A percentile compares a stretch with the other conserved stretches of the same genome.
phyloP scores from a whole-genome alignment of 2,888 invertebrate genomes.

The Diogma glabrata region DNA sequence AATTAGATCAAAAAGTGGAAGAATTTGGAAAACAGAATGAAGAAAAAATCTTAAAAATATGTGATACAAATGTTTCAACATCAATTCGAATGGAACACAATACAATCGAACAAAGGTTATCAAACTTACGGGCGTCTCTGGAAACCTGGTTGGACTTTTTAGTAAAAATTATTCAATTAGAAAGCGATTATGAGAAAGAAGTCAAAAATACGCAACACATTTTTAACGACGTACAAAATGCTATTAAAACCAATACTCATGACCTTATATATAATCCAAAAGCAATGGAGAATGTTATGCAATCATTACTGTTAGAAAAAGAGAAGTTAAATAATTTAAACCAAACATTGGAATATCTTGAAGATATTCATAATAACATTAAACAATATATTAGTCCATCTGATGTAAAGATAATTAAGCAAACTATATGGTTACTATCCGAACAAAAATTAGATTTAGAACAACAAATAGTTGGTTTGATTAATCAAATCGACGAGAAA shows the following conservation, averaged over 20 bases:
- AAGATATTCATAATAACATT: constrained; percentile 65
- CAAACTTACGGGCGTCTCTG: constrained; percentile 65
- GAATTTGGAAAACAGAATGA: constrained; percentile 53
- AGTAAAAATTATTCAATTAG: constrained; percentile 50
- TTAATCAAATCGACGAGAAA: constrained; percentile 62
- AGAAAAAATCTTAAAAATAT: constrained; percentile 51
- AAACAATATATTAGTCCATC: constrained; percentile 75
- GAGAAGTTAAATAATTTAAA: constrained; percentile 37
- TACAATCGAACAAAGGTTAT: constrained; percentile 63
- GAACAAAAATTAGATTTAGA: constrained; percentile 74
- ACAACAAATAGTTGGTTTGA: constrained; percentile 59
- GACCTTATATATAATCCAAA: constrained; percentile 46
- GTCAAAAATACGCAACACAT: constrained; percentile 45
- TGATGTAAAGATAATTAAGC: constrained; percentile 69
- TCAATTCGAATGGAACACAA: constrained; percentile 73
- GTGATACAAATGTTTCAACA: constrained; percentile 64
- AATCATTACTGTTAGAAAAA: constrained; percentile 48
- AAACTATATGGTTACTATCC: constrained; percentile 62
- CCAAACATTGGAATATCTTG: constrained; percentile 56
- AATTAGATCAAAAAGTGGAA: constrained; percentile 52
- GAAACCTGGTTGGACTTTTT: constrained; percentile 73
- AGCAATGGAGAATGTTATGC: constrained; percentile 51
- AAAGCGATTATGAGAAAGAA: constrained; percentile 51
- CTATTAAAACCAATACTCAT: constrained; percentile 45
- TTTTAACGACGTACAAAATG: constrained; percentile 53